Percentiles rank a stretch among this genome's conserved stretches.
Conservation (phyloP, 2,797 vertebrate genomes). For the Emys orbicularis region DNA sequence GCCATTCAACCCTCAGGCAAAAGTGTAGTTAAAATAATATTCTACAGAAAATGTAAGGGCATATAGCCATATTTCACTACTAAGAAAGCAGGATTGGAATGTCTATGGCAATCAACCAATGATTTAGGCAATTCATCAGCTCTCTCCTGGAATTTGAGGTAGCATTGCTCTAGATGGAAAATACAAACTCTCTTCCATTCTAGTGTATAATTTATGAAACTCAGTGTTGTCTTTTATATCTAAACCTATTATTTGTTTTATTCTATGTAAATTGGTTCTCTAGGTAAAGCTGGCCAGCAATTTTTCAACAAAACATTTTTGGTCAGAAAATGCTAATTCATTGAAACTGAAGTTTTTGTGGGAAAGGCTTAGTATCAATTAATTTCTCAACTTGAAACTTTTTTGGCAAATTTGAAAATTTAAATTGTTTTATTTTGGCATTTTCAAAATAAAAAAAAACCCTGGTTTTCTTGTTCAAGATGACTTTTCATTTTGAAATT, state of each 20-base stretch:
- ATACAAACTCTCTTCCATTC: rapidly evolving
- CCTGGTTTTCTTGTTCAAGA: too few relatives aligned
- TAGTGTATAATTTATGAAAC: background rate
- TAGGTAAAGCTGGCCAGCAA: rapidly evolving
- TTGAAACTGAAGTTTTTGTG: background rate
- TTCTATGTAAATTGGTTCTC: background rate
- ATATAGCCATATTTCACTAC: background rate
- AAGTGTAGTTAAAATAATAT: background rate
- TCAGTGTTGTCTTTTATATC: background rate
- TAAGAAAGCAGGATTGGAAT: background rate
- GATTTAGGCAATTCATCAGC: background rate
- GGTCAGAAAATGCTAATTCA: background rate
- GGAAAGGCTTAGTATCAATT: background rate
- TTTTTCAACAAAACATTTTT: background rate
- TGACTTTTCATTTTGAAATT: background rate
- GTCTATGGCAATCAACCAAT: background rate
- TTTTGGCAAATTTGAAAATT: background rate
- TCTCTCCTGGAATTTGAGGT: background rate
- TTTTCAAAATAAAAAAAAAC: too few relatives aligned
- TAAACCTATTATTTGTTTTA: background rate
- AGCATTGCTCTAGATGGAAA: background rate
- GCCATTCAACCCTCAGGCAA: background rate
- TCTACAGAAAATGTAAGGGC: background rate
- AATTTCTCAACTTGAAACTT: background rate
- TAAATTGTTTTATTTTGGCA: background rate